Evolutionary conservation across 2,113 vertebrate species (phyloP).

Genomic region (Phaetusa simplex): DNA sequence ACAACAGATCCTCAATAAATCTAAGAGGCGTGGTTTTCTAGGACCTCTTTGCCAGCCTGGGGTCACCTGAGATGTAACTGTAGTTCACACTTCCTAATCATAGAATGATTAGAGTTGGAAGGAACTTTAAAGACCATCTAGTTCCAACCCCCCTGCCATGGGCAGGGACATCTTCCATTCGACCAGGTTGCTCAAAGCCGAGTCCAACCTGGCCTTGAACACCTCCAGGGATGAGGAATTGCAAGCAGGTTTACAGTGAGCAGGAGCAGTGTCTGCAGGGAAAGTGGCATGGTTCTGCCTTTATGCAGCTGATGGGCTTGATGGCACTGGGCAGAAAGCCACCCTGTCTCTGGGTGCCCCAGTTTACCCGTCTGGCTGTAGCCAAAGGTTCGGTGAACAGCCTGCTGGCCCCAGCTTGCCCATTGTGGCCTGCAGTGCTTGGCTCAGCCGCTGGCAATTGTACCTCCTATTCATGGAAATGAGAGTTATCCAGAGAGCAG

Average conservation of each 20-base stretch:
- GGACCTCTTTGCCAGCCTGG: background rate
- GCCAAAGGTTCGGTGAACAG: background rate
- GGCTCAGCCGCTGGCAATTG: background rate
- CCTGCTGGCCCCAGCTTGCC: background rate
- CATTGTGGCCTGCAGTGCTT: background rate
- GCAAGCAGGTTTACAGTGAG: rapidly evolving
- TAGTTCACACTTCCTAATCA: rapidly evolving
- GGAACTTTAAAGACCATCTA: background rate
- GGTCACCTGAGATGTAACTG: background rate
- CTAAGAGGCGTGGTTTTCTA: background rate
- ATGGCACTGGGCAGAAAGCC: background rate
- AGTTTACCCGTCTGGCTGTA: background rate
- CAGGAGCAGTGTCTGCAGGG: background rate
- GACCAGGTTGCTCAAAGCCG: background rate
- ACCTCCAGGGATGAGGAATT: background rate
- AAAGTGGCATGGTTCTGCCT: background rate
- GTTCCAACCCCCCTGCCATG: background rate
- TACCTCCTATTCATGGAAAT: slow-evolving; percentile 22
- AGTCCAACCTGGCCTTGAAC: background rate
- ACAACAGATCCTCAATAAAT: background rate
- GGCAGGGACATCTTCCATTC: background rate
- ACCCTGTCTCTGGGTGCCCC: background rate
- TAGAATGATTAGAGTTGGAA: background rate
- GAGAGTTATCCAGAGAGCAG: background rate
- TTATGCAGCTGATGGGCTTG: rapidly evolving